phyloP scores from a whole-genome alignment of 2,113 vertebrate species.

The Eudyptes chrysolophus region DNA sequence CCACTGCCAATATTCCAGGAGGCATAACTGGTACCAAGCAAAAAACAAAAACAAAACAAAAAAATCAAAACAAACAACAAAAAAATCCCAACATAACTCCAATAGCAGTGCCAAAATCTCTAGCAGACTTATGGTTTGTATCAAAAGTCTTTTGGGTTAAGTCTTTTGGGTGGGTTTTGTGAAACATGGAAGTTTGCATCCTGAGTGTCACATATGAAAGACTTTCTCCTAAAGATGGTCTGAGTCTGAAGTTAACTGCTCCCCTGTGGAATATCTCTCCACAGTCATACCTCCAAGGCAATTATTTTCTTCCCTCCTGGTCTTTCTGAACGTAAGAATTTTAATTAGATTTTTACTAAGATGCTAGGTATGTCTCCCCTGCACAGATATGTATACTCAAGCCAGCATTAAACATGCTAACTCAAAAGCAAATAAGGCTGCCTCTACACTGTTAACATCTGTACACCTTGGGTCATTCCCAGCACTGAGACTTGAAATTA shows the following conservation, averaged over 20 bases:
- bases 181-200: not conserved
- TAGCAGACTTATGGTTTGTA: not conserved
- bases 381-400: not conserved
- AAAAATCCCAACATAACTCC: rapidly evolving
- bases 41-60: not conserved
- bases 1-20: not conserved
- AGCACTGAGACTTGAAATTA: not conserved
- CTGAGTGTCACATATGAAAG: not conserved
- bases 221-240: not conserved
- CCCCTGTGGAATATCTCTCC: not conserved
- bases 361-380: not conserved
- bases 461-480: not conserved
- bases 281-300: not conserved
- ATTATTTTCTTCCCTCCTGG: not conserved
- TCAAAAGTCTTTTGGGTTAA: not conserved
- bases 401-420: not conserved
- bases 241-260: not conserved
- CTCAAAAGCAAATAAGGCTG: not conserved
- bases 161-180: not conserved
- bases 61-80: not conserved
- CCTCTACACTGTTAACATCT: not conserved
- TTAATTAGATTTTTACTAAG: not conserved
- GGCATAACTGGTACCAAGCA: not conserved
- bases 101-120: not conserved
- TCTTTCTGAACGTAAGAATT: not conserved